Conservation (phyloP, 2,888 invertebrate genomes). For the Trichogramma dendrolimi region DNA sequence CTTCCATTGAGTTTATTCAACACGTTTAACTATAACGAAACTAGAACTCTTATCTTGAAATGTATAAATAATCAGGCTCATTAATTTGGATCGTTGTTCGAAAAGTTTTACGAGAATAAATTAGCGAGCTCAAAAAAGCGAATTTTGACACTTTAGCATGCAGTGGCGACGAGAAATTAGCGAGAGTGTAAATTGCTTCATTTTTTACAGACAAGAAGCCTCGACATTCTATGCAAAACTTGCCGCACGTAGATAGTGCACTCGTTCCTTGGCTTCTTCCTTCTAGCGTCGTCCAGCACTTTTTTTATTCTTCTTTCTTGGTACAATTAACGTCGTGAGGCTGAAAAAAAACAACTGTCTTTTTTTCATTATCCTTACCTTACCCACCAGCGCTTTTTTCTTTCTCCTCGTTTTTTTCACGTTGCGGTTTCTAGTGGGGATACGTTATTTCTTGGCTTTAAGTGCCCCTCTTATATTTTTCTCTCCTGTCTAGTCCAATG, state of each 20-base stretch:
- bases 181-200: conserved; percentile 14
- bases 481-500: too few species aligned
- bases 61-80: too few species aligned
- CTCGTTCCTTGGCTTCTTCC: background rate
- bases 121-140: too few species aligned
- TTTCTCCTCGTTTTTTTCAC: background rate
- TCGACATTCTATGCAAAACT: conserved; percentile 15
- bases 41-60: too few species aligned
- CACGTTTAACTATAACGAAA: too few species aligned
- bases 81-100: too few species aligned
- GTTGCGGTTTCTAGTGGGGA: background rate
- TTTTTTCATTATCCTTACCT: background rate
- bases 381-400: background rate
- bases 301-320: background rate
- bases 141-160: too few species aligned
- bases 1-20: too few species aligned
- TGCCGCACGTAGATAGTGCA: background rate
- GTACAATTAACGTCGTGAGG: conserved; percentile 23
- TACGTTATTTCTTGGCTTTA: conserved; percentile 2
- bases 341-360: conserved; percentile 1
- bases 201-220: background rate
- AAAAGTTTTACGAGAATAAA: too few species aligned
- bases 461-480: too few species aligned
- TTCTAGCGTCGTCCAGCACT: background rate
- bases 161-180: background rate